Evolutionary conservation across 1,140 invertebrate species (phyloP), one percentile per base, ranked within the genome.

Genomic region (Kradibia gibbosae): DNA sequence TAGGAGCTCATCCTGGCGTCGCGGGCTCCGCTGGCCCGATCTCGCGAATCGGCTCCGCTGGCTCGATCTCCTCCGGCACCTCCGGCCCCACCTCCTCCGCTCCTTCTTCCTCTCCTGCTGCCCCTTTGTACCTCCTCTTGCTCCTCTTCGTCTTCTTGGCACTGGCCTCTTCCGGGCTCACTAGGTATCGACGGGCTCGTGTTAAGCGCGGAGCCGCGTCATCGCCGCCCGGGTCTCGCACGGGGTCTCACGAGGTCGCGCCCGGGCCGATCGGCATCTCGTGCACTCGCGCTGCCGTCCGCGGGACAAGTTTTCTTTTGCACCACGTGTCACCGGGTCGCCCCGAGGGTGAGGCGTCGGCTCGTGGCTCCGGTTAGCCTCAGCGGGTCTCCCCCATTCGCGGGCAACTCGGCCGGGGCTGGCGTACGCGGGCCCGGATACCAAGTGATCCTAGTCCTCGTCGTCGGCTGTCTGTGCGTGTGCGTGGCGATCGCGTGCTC

Each of bases 1-100:
- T 98, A 98, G 88, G 97, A 98, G 93, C 97, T 98, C 97, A 98
- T 98, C 50, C 50, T 53, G 50, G 50, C 4, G 88, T 92, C 25
- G 39, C 1, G 60, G 57, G 3, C 25, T 11, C 20, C 60, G 31
- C 31, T 65, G 60, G 60, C 8, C 60, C 60, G 25, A 28, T 36
- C 3, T 10, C 17, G 7, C 45, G 45, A 48, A 48, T 48, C 45
- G 57, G 3, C 25, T 2, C 28, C 60, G 60, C 17, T 65, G 60
- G 60, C 8, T 25, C 60, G 31, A 39, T 53, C 10, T 11, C 10
- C 50, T 53, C 50, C 10, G 15, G 13, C 10, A 20, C 50, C 50
- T 53, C 50, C 34, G 5, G 34, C n/a, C 31, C 34, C 31, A 11
- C 31, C 31, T 34, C 31, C 60, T 62, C 60, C 13, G 25, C 50